phyloP scores from a whole-genome alignment of 2,797 vertebrate genomes.

The Hippoglossus hippoglossus region DNA sequence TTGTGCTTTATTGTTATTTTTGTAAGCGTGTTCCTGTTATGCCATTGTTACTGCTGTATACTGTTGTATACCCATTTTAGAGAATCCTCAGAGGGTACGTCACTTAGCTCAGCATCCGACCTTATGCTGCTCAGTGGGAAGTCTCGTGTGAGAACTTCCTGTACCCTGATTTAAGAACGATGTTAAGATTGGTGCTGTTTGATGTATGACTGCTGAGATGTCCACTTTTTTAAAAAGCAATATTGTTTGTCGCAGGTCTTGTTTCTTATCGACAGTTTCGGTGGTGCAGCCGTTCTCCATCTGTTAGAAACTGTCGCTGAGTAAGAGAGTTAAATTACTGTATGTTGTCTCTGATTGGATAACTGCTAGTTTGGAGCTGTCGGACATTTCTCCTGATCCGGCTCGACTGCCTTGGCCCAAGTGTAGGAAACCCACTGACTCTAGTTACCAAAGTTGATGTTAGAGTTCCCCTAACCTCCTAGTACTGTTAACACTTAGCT shows the following conservation, averaged over 20 bases:
- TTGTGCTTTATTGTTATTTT: constrained; percentile 1
- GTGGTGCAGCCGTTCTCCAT: too few relatives aligned
- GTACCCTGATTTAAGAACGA: constrained; percentile 33
- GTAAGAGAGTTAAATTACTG: constrained; percentile 8
- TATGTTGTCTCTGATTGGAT: constrained; percentile 30
- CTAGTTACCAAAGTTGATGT: constrained; percentile 82
- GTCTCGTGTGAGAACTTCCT: constrained; percentile 69
- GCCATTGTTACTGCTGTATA: constrained; percentile 81
- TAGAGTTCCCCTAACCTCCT: constrained; percentile 63
- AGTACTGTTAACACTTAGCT: constrained; percentile 70
- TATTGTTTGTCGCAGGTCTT: background rate
- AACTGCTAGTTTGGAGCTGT: background rate
- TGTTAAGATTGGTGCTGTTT: constrained; percentile 14
- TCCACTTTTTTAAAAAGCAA: background rate
- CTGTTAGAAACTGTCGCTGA: constrained; percentile 3
- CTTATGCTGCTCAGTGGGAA: constrained; percentile 34
- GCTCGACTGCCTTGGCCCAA: background rate
- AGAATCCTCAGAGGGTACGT: constrained; percentile 58
- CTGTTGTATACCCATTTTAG: constrained; percentile 85
- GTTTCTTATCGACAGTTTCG: background rate
- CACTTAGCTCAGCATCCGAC: constrained; percentile 37
- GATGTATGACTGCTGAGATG: constrained; percentile 21
- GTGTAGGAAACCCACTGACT: constrained; percentile 43
- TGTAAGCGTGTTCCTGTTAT: constrained; percentile 14
- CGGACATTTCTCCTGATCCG: too few relatives aligned